Evolutionary conservation across 2,888 invertebrate species (phyloP), one percentile per base, ranked within the genome.

Genomic region (Parnassius apollo): DNA sequence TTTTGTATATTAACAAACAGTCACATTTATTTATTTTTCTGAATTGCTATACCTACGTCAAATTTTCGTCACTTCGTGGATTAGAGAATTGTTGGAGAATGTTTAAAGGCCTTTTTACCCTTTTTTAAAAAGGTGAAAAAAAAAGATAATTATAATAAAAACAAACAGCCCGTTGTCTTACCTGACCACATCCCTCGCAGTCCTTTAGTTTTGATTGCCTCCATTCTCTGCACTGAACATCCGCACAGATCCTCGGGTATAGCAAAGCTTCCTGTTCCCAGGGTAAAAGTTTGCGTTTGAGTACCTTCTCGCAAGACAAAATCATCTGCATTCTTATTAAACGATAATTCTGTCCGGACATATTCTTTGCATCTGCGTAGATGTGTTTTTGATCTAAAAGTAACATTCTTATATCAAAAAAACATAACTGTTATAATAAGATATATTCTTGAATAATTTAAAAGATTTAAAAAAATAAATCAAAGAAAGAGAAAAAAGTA

Each of bases 231-330:
- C 96, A 96, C 0, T 77, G 77, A 0, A 82, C 73, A 9, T 92
- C 83, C 0, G 80, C 80, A 69, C 96, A 96, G 4, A 94, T 83
- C 62, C 94, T 92, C 0, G 95, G 95, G 72, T 95, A 96, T 25
- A 95, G 82, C 35, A 96, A 77, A 0, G 94, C 92, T 74, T 96
- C 96, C 66, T 93, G 94, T 76, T 96, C 96, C 86, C 94, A 95
- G 0, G 94, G 92, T 12, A 93, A 87, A 52, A 96, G 75, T 2
- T 86, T 78, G 10, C 95, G 86, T 66, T 93, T 92, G 3, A 95
- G 78, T 2, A 91, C 83, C 61, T 92, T 88, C 75, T 94, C 94
- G 61, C 94, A 91, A 0, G 93, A 90, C 1, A 93, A 90, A 55
- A 95, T 93, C 73, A 93, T 90, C 66, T 94, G 93, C 81, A 95